Evolutionary conservation across 2,888 invertebrate species (phyloP), one percentile per base, ranked within the genome.

Genomic region (Venustoraphidia nigricollis): DNA sequence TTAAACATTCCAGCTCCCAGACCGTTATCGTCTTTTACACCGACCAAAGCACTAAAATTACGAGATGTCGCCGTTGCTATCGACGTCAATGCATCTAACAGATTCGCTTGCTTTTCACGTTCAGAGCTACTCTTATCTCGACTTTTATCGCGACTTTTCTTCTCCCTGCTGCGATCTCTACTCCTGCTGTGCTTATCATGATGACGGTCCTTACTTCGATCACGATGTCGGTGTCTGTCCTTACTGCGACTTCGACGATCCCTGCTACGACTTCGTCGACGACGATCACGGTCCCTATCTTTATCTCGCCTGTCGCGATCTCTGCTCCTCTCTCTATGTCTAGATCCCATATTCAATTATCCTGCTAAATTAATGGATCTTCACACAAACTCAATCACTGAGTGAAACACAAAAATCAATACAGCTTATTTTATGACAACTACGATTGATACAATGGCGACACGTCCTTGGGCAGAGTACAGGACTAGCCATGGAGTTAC

Each of bases 301-400:
- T 41, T 48, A 39, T 37, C 52, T 35, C 50, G 50, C 17, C 47
- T 51, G 39, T 70, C 69, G 49, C 71, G 63, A 14, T 71, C 71
- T 34, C 72, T 65, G 57, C 72, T 71, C 51, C 71, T 64, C 51
- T 73, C 73, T 17, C 73, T 69, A 56, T 73, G 73, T 47, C 73
- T 65, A 11, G 75, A 74, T 57, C 75, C 73, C 76, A 76, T 76
- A 50, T 51, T 48, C 41, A 41, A n/a, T 41, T 41, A 13, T 27
- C 27, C 17, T 3, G 3, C 27, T 27, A 6, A 27, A 27, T 1
- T 6, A 17, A 17, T 2, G 4, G 27, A 27, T 27, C 6, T 5
- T 27, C 27, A 27, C 27, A 27, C 6, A 27, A 27, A 27, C 27
- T 5, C 27, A 27, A 27, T 27, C 27, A 27, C 27, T 6, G 6